Evolutionary conservation across 2,888 invertebrate species (phyloP), one percentile per base, ranked within the genome.

Genomic region (Syrista parreyssii): DNA sequence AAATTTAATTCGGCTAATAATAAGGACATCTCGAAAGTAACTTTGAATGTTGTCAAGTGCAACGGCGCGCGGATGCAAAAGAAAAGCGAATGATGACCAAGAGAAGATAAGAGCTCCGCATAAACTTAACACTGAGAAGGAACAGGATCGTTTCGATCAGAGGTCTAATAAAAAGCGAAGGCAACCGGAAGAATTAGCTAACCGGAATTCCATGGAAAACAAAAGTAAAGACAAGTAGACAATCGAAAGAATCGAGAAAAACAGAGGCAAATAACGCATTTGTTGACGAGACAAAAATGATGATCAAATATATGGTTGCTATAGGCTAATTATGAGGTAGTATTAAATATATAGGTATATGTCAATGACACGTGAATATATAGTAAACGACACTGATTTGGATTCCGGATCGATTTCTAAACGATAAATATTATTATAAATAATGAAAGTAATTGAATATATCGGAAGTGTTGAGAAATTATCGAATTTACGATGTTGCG

Each of bases 121-220:
- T 55, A 55, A 55, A 55, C 6, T 23, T 6, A 9, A 23, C 23
- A 23, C 23, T 55, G 73, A 55, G 74, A 76, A 40, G 30, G 75
- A 74, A 23, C 23, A 68, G 36, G 33, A 32, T 71, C 34, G 23
- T 74, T 55, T 12, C 32, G 4, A 73, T 11, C 11, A 71, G 15
- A 32, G 71, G 23, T 73, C 80, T 80, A 82, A 85, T 84, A 85
- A 84, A 85, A 82, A 79, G 73, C 83, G 86, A 87, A 86, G 85
- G 85, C 82, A 81, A 88, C 84, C 87, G 88, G 88, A 88, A 86
- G 86, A 86, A 82, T 88, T 84, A 88, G 87, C 86, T 87, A 88
- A 88, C 85, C 79, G 80, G 80, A 84, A 86, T 84, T 84, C 83
- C 36, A 40, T 31, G 72, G 6, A 40, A 76, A 68, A 35, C 30